phyloP scores from a whole-genome alignment of 2,113 vertebrate species.

The Malaclemys terrapin region DNA sequence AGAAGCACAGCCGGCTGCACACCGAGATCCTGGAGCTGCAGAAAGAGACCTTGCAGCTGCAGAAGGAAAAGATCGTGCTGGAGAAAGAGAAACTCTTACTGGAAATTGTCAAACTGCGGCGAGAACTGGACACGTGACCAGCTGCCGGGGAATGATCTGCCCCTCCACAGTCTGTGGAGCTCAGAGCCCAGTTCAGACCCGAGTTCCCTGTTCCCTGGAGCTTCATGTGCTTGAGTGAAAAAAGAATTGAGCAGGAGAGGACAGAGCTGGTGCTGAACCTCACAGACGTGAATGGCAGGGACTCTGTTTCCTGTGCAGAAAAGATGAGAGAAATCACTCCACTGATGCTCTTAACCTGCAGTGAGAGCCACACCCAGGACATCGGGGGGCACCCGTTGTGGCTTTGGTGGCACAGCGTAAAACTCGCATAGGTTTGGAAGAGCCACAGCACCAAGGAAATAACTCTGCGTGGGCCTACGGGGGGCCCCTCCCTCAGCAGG shows the following conservation, averaged over 20 bases:
- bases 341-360: neutral
- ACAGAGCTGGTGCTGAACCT: neutral
- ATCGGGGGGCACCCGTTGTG: neutral
- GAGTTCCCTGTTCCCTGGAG: neutral
- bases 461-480: neutral
- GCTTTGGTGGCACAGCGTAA: neutral
- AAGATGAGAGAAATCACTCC: neutral
- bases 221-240: neutral
- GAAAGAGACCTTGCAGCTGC: constrained; percentile 12
- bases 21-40: neutral
- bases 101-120: neutral
- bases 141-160: neutral
- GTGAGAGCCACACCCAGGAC: neutral
- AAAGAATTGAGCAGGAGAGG: neutral
- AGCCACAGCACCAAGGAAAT: neutral
- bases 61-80: constrained; percentile 30
- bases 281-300: neutral
- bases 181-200: neutral
- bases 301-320: neutral
- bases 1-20: neutral
- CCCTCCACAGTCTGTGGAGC: neutral
- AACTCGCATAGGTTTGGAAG: neutral
- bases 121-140: neutral
- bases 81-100: constrained; percentile 25
- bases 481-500: neutral